Percentiles rank a stretch among this genome's conserved stretches.
Conservation (phyloP, 2,888 invertebrate species). For the Xanthorhoe designata region DNA sequence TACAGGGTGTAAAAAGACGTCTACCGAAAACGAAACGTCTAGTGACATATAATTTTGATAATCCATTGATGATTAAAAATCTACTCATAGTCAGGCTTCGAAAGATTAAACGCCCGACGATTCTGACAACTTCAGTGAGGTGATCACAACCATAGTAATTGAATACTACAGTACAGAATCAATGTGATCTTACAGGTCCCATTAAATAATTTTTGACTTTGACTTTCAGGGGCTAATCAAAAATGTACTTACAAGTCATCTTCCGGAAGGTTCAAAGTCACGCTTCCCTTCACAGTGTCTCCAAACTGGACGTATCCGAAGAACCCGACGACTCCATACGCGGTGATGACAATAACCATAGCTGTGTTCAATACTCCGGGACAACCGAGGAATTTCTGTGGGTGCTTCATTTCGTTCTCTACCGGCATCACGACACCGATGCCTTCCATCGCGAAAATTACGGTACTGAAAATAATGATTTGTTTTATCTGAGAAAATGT, state of each 20-base stretch:
- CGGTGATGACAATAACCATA: conserved; percentile 91
- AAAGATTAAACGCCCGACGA: no score
- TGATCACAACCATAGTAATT: no score
- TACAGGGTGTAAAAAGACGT: no score
- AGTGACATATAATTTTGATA: no score
- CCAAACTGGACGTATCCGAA: conserved; percentile 96
- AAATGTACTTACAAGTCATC: conserved; percentile 86
- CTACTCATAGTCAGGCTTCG: no score
- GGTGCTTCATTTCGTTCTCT: conserved; percentile 95
- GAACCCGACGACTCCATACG: conserved; percentile 94
- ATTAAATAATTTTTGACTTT: no score
- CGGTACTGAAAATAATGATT: conserved; percentile 87
- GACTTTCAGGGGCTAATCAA: background rate
- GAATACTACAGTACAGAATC: no score
- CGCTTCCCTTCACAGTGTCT: conserved; percentile 88
- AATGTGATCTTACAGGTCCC: no score
- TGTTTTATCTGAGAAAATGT: no score
- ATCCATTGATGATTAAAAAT: no score
- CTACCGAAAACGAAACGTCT: no score
- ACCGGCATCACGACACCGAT: conserved; percentile 97
- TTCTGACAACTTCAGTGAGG: no score
- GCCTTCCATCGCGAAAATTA: conserved; percentile 98
- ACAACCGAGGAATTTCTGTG: conserved; percentile 91
- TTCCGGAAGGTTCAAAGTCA: conserved; percentile 93
- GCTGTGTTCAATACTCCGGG: conserved; percentile 94